A percentile compares a stretch with the other conserved stretches of the same genome.
Evolutionary conservation across 2,113 vertebrate species (phyloP).

Genomic region (Caloenas nicobarica): DNA sequence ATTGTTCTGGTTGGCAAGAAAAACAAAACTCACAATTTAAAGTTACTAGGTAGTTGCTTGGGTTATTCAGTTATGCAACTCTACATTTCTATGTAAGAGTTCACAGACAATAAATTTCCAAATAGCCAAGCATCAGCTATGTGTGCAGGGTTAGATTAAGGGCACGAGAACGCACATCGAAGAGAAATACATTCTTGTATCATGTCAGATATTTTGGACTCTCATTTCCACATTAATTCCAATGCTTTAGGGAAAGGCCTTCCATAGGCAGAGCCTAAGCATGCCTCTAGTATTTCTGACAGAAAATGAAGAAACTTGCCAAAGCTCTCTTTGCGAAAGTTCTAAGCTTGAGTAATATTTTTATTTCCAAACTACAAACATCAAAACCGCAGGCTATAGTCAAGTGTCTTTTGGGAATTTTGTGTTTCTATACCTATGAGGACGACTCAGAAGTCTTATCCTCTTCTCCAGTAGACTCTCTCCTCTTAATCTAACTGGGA

Average conservation of each 20-base stretch:
- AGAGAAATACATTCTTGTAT: not conserved
- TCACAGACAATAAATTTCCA: not conserved
- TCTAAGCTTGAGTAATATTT: not conserved
- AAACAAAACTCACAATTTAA: conserved; percentile 10
- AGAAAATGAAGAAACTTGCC: not conserved
- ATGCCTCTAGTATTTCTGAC: not conserved
- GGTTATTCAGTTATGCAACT: not conserved
- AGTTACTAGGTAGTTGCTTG: not conserved
- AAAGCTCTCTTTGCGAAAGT: not conserved
- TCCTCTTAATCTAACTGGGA: not conserved
- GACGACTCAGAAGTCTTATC: not conserved
- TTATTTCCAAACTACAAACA: not conserved
- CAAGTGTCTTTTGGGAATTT: not conserved
- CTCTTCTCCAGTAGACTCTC: not conserved
- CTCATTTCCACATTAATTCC: not conserved
- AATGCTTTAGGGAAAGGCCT: not conserved
- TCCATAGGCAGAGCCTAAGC: not conserved
- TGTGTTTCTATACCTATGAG: not conserved
- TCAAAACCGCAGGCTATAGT: not conserved
- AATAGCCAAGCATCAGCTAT: not conserved
- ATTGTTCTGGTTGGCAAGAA: not conserved
- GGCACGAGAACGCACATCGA: rapidly evolving
- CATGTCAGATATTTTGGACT: not conserved
- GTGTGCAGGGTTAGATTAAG: not conserved
- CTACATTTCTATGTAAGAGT: not conserved